These are phyloP conservation scores for Eristalis arbustorum DNA, from an alignment of 2,888 invertebrate genomes.

Conservation along the genomic window DNA sequence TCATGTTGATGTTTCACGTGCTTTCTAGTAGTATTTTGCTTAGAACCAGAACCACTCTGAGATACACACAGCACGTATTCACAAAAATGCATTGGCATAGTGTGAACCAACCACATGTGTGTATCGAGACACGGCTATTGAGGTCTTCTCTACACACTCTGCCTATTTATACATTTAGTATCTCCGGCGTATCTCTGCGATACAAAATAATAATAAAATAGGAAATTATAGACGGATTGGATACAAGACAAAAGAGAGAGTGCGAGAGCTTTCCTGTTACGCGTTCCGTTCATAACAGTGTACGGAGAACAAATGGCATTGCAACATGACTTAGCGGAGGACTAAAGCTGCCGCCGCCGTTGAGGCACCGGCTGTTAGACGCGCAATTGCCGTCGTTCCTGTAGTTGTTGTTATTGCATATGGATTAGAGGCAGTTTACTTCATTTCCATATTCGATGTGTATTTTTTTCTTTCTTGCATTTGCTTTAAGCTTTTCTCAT, in stretches of 20 bases:
- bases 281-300: slow-evolving; percentile 49
- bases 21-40: slow-evolving; percentile 46
- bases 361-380: slow-evolving; percentile 20
- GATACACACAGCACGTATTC: slow-evolving; percentile 7
- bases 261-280: neutral
- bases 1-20: slow-evolving; percentile 46
- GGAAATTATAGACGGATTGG: slow-evolving; percentile 54
- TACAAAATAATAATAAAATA: slow-evolving; percentile 65
- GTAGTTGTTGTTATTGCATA: slow-evolving; percentile 1
- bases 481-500: slow-evolving; percentile 63
- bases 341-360: slow-evolving; percentile 41
- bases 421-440: slow-evolving; percentile 28
- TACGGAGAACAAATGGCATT: slow-evolving; percentile 56
- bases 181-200: slow-evolving; percentile 59
- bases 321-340: slow-evolving; percentile 57
- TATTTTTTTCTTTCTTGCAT: neutral
- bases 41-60: neutral
- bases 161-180: slow-evolving; percentile 62
- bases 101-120: slow-evolving; percentile 2
- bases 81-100: slow-evolving; percentile 41
- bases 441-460: slow-evolving; percentile 19
- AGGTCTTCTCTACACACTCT: slow-evolving; percentile 54
- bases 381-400: slow-evolving; percentile 19
- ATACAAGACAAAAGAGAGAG: slow-evolving; percentile 26
- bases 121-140: slow-evolving; percentile 47